Percentiles rank a stretch among this genome's conserved stretches.
Conservation (phyloP, 1,140 invertebrate species). For the Cydia fagiglandana region DNA sequence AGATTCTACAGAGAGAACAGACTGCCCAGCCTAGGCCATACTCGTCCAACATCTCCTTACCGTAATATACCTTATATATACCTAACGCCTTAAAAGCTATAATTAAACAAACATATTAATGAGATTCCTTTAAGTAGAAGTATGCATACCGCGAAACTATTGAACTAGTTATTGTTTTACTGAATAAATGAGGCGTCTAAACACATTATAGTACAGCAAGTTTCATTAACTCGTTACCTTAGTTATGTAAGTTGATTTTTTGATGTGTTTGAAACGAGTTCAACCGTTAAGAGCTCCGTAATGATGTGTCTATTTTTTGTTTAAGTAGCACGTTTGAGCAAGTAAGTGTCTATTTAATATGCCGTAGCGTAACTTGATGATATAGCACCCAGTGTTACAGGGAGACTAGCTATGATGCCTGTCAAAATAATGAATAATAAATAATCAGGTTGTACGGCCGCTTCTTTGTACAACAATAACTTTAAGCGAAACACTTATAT, state of each 20-base stretch:
- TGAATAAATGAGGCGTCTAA: constrained; percentile 31
- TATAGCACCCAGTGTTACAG: constrained; percentile 1
- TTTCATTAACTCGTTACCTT: constrained; percentile 35
- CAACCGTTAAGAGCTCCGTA: constrained; percentile 18
- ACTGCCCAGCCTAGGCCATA: not conserved
- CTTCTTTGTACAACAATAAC: not conserved
- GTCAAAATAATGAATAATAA: constrained; percentile 16
- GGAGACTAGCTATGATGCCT: constrained; percentile 14
- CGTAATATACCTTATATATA: not conserved
- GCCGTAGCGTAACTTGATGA: constrained; percentile 1
- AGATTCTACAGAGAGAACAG: constrained; percentile 56
- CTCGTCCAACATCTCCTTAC: not conserved
- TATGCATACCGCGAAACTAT: constrained; percentile 39
- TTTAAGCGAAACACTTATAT: not conserved
- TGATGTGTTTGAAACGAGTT: constrained; percentile 7
- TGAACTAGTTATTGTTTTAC: constrained; percentile 39
- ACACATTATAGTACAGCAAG: constrained; percentile 33
- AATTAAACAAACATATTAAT: constrained; percentile 34
- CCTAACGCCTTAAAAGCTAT: not conserved
- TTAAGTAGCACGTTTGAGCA: constrained; percentile 2
- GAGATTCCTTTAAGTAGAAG: constrained; percentile 13
- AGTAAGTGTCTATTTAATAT: constrained; percentile 2
- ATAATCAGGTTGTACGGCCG: not conserved
- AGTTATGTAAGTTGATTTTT: constrained; percentile 17
- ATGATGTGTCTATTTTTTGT: constrained; percentile 11